Conservation (phyloP, 2,888 invertebrate genomes). For the Tortrix viridana region DNA sequence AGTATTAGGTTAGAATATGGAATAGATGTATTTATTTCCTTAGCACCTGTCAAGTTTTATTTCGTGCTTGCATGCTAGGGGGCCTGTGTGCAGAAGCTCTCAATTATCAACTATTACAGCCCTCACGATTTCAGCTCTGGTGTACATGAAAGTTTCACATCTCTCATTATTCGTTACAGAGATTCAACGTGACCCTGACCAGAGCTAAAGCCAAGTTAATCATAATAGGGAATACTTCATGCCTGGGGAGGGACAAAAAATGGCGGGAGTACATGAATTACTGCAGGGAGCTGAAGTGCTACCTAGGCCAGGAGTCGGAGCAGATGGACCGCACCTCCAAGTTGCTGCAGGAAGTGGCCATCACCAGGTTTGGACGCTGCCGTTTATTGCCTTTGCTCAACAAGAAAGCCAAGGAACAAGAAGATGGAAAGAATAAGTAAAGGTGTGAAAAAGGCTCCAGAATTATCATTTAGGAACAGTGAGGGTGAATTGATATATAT, state of each 20-base stretch:
- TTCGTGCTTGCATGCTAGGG: no score
- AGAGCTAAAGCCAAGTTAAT: slow-evolving; percentile 88
- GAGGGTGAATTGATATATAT: not conserved
- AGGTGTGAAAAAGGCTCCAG: not conserved
- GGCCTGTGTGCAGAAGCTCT: no score
- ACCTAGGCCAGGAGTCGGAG: slow-evolving; percentile 61
- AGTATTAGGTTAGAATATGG: no score
- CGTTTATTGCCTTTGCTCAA: slow-evolving; percentile 49
- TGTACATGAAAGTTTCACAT: not conserved
- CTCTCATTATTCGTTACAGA: slow-evolving; percentile 65
- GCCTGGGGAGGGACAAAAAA: slow-evolving; percentile 58
- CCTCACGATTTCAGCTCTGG: no score
- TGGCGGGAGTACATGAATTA: slow-evolving; percentile 71
- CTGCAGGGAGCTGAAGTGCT: slow-evolving; percentile 58
- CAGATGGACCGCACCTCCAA: slow-evolving; percentile 53
- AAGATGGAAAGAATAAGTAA: slow-evolving; percentile 35
- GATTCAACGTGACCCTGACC: slow-evolving; percentile 89
- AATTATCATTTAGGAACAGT: not conserved
- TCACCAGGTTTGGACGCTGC: slow-evolving; percentile 52
- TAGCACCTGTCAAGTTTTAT: no score
- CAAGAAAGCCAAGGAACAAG: slow-evolving; percentile 16
- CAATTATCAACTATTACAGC: no score
- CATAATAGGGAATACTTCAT: slow-evolving; percentile 77
- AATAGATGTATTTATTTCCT: no score
- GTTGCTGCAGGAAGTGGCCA: slow-evolving; percentile 54